Base-by-base conservation (phyloP, 92 coral and sea anemone species). In the Epizoanthus illoricatus region DNA sequence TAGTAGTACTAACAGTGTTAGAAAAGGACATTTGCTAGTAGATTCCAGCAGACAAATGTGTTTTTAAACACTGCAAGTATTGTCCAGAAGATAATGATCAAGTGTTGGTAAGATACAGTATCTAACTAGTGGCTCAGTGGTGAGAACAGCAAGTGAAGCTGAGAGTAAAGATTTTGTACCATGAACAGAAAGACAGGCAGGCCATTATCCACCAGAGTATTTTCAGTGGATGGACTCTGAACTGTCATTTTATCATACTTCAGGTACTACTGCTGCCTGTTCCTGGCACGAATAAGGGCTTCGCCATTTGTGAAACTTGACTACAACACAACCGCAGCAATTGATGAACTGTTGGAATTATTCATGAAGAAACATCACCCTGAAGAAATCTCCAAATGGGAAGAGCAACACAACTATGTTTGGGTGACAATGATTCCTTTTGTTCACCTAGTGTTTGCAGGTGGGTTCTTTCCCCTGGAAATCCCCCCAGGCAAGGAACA, bases 361-460 rank as follows among this genome's bases (percentile, higher is more conserved):
- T 93, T 93, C 75, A 73, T 93, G 80, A 42, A 39, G 54, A 71
- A 82, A 76, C 88, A 91, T 74, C 80, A 82, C 10, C 91, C 97
- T 13, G 63, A 39, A 2, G 92, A 93, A 9, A 79, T 93, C 10
- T 91, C 97, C 24, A 68, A 11, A 0, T 93, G 91, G 91, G 97
- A 93, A 24, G 97, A 91, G 73, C 71, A 81, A 20, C 97, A 93
- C 85, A 91, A 91, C 65, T 93, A 91, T 89, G 97, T 93, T 2
- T 93, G 97, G 97, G 87, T 93, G 1, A 91, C 88, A 5, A 72
- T 93, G 89, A 80, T 84, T 21, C 97, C 97, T 11, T 93, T 93
- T 82, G 87, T 91, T 9, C 85, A 88, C 74, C 73, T 93, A 73
- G 91, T 89, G 64, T 93, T 93, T 84, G 90, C 97, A 24, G 94